Evolutionary conservation across 2,888 invertebrate species (phyloP).

Genomic region (Globia sparganii): DNA sequence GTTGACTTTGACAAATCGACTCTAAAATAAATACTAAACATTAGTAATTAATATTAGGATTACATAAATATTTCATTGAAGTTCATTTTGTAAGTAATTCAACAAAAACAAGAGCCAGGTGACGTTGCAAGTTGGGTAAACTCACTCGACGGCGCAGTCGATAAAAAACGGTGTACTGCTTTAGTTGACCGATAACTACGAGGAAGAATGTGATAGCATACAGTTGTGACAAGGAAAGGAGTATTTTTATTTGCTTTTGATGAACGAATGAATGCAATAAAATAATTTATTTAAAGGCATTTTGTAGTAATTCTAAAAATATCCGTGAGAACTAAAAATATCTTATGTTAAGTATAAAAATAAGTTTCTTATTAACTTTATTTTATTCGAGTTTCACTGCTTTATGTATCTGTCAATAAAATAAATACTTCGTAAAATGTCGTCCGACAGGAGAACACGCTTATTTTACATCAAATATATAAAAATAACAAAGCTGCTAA

Average conservation of each 20-base stretch:
- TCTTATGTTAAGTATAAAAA: neutral
- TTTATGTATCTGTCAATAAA: neutral
- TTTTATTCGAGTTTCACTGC: neutral
- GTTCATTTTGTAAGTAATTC: constrained; percentile 51
- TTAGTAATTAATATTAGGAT: constrained; percentile 30
- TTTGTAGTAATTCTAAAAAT: constrained; percentile 1
- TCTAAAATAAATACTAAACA: neutral
- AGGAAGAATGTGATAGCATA: constrained; percentile 37
- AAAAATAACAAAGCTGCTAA: neutral
- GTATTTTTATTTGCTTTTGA: neutral
- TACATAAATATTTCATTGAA: constrained; percentile 46
- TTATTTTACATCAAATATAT: neutral
- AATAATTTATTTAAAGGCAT: neutral
- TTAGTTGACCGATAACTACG: constrained; percentile 50
- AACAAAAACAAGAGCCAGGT: constrained; percentile 49
- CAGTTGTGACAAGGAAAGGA: constrained; percentile 26
- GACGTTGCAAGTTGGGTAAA: constrained; percentile 58
- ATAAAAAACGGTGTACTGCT: constrained; percentile 44
- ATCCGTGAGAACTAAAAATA: neutral
- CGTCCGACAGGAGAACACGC: neutral
- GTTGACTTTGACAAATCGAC: neutral
- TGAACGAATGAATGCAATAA: neutral
- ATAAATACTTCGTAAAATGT: neutral
- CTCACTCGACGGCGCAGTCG: constrained; percentile 19
- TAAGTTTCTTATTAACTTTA: neutral